Conservation (phyloP, 2,113 vertebrate genomes). For the Dinomys branickii region DNA sequence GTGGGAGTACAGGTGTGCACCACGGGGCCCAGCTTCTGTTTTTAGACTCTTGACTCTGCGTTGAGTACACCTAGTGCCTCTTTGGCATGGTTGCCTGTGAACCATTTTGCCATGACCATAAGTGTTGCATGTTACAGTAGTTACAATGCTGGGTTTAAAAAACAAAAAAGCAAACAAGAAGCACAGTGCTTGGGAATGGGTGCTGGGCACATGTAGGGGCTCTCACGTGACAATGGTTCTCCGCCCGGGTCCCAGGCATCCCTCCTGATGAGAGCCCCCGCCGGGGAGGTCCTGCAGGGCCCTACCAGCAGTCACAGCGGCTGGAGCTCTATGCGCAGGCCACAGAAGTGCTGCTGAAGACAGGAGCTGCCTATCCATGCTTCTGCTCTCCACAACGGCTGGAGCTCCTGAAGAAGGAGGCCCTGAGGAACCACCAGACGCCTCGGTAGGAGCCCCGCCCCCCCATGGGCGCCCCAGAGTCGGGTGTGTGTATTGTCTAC, state of each 20-base stretch:
- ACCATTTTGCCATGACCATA: neutral
- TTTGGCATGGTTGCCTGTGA: neutral
- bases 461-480: neutral
- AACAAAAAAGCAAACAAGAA: neutral
- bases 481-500: rapidly evolving
- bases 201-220: rapidly evolving
- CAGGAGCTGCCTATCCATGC: constrained; percentile 91
- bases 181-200: neutral
- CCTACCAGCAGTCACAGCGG: constrained; percentile 93
- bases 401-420: constrained; percentile 93
- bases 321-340: constrained; percentile 89
- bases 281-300: constrained; percentile 87
- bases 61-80: neutral
- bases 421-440: constrained; percentile 89
- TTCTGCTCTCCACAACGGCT: constrained; percentile 94
- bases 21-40: neutral
- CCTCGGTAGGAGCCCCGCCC: constrained; percentile 87
- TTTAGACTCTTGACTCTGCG: neutral
- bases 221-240: neutral
- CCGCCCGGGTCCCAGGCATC: constrained; percentile 86
- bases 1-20: neutral
- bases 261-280: constrained; percentile 94
- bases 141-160: neutral
- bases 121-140: neutral
- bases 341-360: constrained; percentile 83